A percentile compares a stretch with the other conserved stretches of the same genome.
Evolutionary conservation across 2,888 invertebrate genomes (phyloP).

Genomic region (Strigamia maritima): DNA sequence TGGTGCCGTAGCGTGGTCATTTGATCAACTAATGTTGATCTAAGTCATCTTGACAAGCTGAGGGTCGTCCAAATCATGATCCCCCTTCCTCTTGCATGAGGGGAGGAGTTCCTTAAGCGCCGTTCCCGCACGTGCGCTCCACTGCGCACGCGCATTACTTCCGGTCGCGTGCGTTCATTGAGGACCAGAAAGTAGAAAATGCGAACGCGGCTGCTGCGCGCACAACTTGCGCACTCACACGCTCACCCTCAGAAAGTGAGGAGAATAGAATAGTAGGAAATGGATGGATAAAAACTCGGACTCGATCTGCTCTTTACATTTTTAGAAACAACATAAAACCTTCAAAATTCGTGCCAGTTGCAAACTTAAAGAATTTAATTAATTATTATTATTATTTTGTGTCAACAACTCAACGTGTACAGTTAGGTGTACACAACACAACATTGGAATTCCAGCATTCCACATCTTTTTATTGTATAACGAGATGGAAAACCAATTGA

Average conservation of each 20-base stretch:
- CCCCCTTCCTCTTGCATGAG: background rate
- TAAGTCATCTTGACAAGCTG: slow-evolving; percentile 1
- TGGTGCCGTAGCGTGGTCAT: background rate
- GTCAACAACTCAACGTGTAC: no score
- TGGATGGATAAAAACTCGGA: background rate
- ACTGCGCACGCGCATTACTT: slow-evolving; percentile 31
- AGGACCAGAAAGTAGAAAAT: slow-evolving; percentile 37
- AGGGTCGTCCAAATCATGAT: slow-evolving; percentile 4
- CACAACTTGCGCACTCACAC: background rate
- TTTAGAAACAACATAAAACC: background rate
- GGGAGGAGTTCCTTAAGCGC: background rate
- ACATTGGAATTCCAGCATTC: no score
- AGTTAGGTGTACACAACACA: no score
- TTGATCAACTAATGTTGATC: slow-evolving; percentile 4
- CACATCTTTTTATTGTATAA: no score
- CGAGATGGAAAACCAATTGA: no score
- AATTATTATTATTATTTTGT: no score
- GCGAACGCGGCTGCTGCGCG: slow-evolving; percentile 26
- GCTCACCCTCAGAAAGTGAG: background rate
- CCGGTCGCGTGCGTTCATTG: slow-evolving; percentile 36
- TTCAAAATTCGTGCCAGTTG: background rate
- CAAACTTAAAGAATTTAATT: background rate
- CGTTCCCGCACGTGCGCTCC: slow-evolving; percentile 4
- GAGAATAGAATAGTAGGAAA: background rate
- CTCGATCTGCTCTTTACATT: no score